Percentiles rank a stretch among this genome's conserved stretches.
Evolutionary conservation across 2,113 vertebrate genomes (phyloP).

Genomic region (Etia nguti): DNA sequence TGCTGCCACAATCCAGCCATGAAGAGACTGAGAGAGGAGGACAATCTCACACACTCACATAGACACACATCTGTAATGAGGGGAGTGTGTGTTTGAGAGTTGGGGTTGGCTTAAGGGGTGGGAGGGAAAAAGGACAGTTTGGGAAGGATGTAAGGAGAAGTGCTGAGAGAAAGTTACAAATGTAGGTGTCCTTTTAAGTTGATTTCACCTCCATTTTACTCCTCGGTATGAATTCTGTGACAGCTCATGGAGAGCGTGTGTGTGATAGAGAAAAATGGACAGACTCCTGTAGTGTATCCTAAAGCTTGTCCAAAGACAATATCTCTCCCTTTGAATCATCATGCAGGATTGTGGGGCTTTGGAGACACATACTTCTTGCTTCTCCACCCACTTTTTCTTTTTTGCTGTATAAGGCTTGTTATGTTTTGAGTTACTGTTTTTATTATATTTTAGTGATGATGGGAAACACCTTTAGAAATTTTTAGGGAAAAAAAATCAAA

Average conservation of each 20-base stretch:
- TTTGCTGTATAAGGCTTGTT: background rate
- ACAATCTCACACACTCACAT: background rate
- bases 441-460: background rate
- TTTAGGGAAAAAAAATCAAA: rapidly evolving
- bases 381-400: background rate
- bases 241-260: background rate
- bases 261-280: background rate
- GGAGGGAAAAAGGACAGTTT: slow-evolving; percentile 10
- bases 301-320: slow-evolving; percentile 19
- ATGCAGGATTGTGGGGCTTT: background rate
- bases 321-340: background rate
- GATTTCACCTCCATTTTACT: background rate
- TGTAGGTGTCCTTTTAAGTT: background rate
- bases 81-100: slow-evolving; percentile 14
- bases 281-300: background rate
- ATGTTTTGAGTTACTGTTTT: background rate
- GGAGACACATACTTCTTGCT: background rate
- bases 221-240: background rate
- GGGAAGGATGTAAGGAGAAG: background rate
- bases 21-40: slow-evolving; percentile 44
- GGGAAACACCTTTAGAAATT: background rate
- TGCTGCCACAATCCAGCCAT: slow-evolving; percentile 60
- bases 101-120: slow-evolving; percentile 34
- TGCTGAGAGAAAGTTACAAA: background rate
- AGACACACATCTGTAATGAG: background rate